Conservation (phyloP, 2,888 invertebrate genomes). For the Tetheella fluctuosa region DNA sequence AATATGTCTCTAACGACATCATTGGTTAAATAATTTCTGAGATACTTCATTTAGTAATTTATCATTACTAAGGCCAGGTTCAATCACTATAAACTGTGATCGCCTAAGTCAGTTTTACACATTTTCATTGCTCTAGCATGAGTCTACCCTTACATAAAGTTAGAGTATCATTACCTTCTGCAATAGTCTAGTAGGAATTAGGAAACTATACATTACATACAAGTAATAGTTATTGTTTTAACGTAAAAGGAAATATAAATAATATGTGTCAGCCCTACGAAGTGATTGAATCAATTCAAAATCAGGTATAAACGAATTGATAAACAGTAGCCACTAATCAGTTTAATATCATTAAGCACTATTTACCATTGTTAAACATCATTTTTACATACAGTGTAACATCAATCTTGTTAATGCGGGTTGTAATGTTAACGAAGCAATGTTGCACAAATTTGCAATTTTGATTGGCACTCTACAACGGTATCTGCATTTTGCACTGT, state of each 20-base stretch:
- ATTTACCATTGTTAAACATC: constrained; percentile 23
- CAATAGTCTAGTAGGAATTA: neutral
- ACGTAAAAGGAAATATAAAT: neutral
- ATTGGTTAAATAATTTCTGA: neutral
- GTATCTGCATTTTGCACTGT: constrained; percentile 53
- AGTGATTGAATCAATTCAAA: neutral
- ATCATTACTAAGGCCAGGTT: no score
- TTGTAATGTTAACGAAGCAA: constrained; percentile 73
- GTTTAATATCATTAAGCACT: neutral
- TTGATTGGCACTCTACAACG: constrained; percentile 71
- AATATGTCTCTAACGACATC: neutral
- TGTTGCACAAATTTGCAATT: constrained; percentile 75
- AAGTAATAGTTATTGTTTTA: neutral
- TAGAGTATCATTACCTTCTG: no score
- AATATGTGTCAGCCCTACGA: neutral
- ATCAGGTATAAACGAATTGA: neutral
- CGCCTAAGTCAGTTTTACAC: no score
- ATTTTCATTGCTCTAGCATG: neutral
- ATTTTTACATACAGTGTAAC: constrained; percentile 47
- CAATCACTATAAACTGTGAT: neutral
- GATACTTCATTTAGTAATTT: neutral
- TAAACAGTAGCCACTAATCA: neutral
- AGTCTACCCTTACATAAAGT: no score
- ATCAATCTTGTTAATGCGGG: constrained; percentile 56
- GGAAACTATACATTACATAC: no score